Conservation (phyloP, 2,888 invertebrate genomes). For the Mongoloraphidia duomilia region DNA sequence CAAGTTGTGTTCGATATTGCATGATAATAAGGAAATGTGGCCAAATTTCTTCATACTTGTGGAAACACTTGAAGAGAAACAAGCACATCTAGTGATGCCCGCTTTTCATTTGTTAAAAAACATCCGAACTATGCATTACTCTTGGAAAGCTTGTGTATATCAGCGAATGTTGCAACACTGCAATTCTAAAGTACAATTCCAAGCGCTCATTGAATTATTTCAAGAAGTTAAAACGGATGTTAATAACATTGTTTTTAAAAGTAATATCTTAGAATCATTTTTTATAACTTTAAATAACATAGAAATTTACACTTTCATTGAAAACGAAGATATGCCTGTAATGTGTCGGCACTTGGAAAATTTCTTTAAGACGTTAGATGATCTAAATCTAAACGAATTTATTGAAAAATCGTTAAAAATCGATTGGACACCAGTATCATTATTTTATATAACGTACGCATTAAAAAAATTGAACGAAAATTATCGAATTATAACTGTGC, state of each 20-base stretch:
- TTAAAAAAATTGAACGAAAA: no score
- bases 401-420: not conserved
- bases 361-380: constrained; percentile 5
- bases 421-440: not conserved
- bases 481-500: no score
- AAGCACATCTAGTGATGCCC: constrained; percentile 56
- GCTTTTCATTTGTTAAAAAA: constrained; percentile 33
- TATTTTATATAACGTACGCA: no score
- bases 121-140: constrained; percentile 18
- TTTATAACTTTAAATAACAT: constrained; percentile 11
- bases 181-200: not conserved
- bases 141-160: constrained; percentile 21
- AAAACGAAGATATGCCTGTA: constrained; percentile 7
- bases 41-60: constrained; percentile 47
- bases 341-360: constrained; percentile 3
- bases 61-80: constrained; percentile 62
- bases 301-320: constrained; percentile 12
- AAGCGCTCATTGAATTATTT: not conserved
- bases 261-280: not conserved
- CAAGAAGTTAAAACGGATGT: not conserved
- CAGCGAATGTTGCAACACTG: constrained; percentile 19
- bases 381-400: not conserved
- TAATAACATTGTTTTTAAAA: not conserved
- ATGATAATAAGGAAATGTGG: constrained; percentile 22
- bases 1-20: not conserved